Conservation (phyloP, 2,888 invertebrate genomes). For the Gerris lacustris region DNA sequence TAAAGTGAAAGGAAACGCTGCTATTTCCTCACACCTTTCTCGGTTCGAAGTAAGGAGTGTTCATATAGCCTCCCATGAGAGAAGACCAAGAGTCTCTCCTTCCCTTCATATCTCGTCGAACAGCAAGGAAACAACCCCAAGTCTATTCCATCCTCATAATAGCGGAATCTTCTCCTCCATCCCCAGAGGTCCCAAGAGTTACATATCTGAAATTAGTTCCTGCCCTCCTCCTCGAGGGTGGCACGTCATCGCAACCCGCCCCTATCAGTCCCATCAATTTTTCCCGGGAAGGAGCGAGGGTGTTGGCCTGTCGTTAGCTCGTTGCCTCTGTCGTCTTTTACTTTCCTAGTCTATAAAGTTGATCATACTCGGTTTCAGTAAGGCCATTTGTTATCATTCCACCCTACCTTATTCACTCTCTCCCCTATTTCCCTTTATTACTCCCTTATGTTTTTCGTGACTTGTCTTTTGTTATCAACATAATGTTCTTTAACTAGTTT, state of each 20-base stretch:
- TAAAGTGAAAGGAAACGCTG: too few species aligned
- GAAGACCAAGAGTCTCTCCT: not conserved
- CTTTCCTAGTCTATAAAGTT: too few species aligned
- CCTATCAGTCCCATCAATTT: not conserved
- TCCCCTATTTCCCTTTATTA: not conserved
- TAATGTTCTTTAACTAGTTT: too few species aligned
- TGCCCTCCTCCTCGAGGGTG: not conserved
- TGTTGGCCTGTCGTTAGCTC: not conserved
- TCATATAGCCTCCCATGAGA: too few species aligned
- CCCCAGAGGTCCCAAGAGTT: not conserved
- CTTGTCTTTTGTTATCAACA: too few species aligned
- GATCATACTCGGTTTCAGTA: not conserved
- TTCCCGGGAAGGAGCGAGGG: not conserved
- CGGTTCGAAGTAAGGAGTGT: too few species aligned
- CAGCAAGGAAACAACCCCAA: not conserved
- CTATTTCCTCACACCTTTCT: too few species aligned
- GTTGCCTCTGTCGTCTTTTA: not conserved
- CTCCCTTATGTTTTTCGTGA: too few species aligned
- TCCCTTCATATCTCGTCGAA: not conserved
- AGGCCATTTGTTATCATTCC: not conserved
- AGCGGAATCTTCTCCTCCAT: not conserved
- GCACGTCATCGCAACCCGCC: not conserved
- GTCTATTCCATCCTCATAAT: constrained; percentile 1
- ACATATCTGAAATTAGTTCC: constrained; percentile 3
- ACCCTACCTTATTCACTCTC: not conserved